Conservation (phyloP, 2,113 vertebrate species). For the Campylorhamphus procurvoides region DNA sequence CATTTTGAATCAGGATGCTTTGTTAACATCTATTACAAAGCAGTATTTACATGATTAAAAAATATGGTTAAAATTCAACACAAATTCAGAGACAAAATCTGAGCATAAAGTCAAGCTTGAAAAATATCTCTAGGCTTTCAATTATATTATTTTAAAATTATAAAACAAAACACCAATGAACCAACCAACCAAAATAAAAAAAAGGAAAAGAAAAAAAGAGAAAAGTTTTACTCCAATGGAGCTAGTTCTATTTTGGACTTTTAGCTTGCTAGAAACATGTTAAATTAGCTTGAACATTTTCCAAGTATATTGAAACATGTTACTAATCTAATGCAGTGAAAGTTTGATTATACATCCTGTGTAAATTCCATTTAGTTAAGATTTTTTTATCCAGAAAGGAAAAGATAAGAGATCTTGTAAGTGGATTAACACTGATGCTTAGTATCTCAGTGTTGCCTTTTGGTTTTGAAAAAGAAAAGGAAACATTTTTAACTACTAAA, state of each 20-base stretch:
- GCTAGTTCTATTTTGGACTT: neutral
- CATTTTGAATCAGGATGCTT: neutral
- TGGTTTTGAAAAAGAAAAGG: neutral
- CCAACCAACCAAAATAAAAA: neutral
- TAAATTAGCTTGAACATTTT: neutral
- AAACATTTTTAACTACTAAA: neutral
- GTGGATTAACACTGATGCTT: neutral
- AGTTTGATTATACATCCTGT: neutral
- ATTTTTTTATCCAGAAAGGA: neutral
- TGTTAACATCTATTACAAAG: neutral
- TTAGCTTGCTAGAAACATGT: neutral
- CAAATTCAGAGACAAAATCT: neutral
- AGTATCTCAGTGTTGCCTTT: neutral
- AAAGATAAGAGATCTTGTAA: neutral
- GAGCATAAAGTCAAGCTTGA: neutral
- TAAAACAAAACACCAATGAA: neutral
- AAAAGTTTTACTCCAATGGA: neutral
- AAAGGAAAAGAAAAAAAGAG: no score
- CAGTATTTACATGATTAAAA: neutral
- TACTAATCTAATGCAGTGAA: neutral
- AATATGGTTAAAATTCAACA: neutral
- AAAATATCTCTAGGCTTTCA: neutral
- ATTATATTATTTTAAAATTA: neutral
- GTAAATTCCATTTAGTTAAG: neutral
- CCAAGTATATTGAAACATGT: neutral